Percentiles rank a stretch among this genome's conserved stretches.
These are phyloP conservation scores for Drosophila auraria DNA, from an alignment of 1,140 invertebrate genomes.

Conservation along the genomic window DNA sequence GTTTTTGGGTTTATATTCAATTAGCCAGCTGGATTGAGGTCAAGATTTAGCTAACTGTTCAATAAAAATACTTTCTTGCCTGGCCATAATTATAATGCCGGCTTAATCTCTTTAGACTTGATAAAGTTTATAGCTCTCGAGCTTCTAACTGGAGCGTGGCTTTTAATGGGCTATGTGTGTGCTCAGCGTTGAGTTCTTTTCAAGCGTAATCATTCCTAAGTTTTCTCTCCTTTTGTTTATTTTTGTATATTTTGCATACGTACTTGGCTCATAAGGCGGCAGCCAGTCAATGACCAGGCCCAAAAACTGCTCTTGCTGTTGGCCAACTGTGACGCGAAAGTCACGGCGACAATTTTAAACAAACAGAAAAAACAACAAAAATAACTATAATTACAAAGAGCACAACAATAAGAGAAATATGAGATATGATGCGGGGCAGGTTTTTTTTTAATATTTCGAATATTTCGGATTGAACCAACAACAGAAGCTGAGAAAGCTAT, in stretches of 20 bases:
- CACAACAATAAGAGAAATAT: conserved; percentile 20
- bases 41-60: conserved; percentile 34
- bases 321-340: conserved; percentile 79
- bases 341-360: conserved; percentile 57
- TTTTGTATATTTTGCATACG: conserved; percentile 34
- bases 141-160: conserved; percentile 71
- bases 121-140: conserved; percentile 42
- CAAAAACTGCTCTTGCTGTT: conserved; percentile 41
- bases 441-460: conserved; percentile 33
- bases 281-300: conserved; percentile 28
- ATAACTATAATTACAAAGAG: conserved; percentile 52
- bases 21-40: conserved; percentile 2
- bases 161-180: conserved; percentile 56
- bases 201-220: conserved; percentile 18
- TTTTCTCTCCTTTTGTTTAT: conserved; percentile 30
- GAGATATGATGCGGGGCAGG: background rate
- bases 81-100: conserved; percentile 54
- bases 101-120: conserved; percentile 29
- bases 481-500: background rate
- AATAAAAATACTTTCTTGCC: conserved; percentile 40
- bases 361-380: conserved; percentile 13
- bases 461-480: background rate
- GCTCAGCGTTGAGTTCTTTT: conserved; percentile 29
- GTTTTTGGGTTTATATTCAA: conserved; percentile 8
- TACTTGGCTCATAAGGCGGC: conserved; percentile 13